Evolutionary conservation across 2,113 vertebrate species (phyloP), one percentile per base, ranked within the genome.

Genomic region (Pelvicachromis taeniatus): DNA sequence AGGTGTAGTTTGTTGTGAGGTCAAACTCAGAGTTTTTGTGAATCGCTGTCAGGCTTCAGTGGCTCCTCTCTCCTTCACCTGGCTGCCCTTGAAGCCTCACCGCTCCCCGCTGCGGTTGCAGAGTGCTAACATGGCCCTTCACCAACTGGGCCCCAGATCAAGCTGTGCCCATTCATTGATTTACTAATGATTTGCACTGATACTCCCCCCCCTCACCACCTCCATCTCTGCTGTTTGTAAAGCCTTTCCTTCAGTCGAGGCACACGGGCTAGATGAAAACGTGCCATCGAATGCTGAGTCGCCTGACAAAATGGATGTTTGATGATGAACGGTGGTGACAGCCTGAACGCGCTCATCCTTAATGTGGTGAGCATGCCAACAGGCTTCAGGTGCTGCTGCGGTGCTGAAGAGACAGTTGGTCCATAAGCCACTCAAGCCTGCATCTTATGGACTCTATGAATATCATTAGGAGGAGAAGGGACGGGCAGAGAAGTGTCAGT

Each of bases 11-110:
- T 52, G 16, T 75, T 75, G 45, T 75, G 70, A 73, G 26, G 2
- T 29, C 4, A 50, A 77, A 86, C 77, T 31, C 63, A 7, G 79
- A 82, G 87, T 80, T 87, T 91, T 55, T 63, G 54, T 78, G 78
- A 84, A 65, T 59, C 3, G 14, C 5, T 2, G 21, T 81, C 77
- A 81, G 89, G 58, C 75, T 16, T 79, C 80, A 78, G 84, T 78
- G 56, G 83, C 59, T 92, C 68, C 11, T 91, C 61, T 87, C 87
- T 75, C 86, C 80, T 88, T 91, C 87, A 92, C 91, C 90, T 89
- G 45, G 53, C 68, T 77, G 86, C 83, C 85, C 90, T 91, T 91
- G 50, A 87, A 81, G 83, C 89, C 68, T 55, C 86, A 29, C 5
- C 9, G 3, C 80, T 54, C 35, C 81, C 87, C 50, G 38, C 85